A percentile compares a stretch with the other conserved stretches of the same genome.
Conservation (phyloP, 1,140 invertebrate genomes). For the Anastrepha ludens region DNA sequence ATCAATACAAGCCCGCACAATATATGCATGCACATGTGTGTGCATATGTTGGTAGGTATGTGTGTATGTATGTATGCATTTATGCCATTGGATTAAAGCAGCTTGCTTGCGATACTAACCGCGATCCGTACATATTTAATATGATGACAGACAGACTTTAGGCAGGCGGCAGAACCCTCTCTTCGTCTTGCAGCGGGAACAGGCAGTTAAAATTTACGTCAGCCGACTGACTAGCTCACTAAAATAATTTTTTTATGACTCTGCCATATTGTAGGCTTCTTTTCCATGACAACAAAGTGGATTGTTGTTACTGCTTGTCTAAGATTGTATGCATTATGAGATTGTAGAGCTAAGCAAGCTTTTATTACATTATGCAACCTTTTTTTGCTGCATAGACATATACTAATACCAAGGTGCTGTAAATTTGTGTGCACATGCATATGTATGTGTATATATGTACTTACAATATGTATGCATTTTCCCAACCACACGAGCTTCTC, state of each 20-base stretch:
- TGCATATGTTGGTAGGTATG: neutral
- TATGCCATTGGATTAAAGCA: too few species aligned
- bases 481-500: too few species aligned
- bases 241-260: slow-evolving; percentile 4
- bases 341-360: neutral
- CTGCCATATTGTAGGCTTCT: neutral
- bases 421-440: neutral
- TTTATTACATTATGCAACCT: neutral
- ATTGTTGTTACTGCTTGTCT: neutral
- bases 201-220: neutral
- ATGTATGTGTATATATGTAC: neutral
- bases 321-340: too few species aligned
- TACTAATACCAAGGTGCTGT: neutral
- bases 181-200: too few species aligned
- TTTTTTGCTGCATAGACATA: neutral
- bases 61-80: neutral
- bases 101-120: too few species aligned
- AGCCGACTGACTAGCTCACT: neutral
- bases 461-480: neutral
- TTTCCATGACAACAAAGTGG: neutral
- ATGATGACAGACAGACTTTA: too few species aligned
- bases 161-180: too few species aligned
- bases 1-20: neutral
- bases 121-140: too few species aligned
- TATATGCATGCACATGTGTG: neutral